phyloP scores from a whole-genome alignment of 2,888 invertebrate genomes.

The Frankliniella fusca region DNA sequence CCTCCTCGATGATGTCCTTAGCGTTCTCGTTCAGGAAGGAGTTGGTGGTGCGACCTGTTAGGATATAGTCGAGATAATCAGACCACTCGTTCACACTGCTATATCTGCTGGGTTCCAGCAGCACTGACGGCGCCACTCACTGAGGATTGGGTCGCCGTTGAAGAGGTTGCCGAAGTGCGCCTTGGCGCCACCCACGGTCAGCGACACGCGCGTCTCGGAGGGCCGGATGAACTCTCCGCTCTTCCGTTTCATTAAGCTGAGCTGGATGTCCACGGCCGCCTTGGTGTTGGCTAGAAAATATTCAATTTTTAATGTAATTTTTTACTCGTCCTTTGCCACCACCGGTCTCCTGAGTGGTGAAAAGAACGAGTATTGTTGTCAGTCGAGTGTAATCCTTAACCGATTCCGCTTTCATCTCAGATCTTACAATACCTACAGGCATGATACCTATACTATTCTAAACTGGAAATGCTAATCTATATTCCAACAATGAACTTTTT shows the following conservation, averaged over 20 bases:
- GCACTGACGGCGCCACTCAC: constrained; percentile 43
- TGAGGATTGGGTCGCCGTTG: constrained; percentile 61
- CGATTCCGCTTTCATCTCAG: too few relatives aligned
- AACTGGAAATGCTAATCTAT: too few relatives aligned
- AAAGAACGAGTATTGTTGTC: too few relatives aligned
- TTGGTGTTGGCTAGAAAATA: constrained; percentile 56
- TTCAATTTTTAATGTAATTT: too few relatives aligned
- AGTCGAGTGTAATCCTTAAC: too few relatives aligned
- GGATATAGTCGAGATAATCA: background rate
- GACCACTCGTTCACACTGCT: too few relatives aligned
- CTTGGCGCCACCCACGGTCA: constrained; percentile 58
- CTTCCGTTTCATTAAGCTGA: constrained; percentile 54
- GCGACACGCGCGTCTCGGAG: constrained; percentile 59
- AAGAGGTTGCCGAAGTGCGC: constrained; percentile 64
- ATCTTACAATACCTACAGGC: too few relatives aligned
- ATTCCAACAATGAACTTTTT: too few relatives aligned
- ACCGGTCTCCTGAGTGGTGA: too few relatives aligned
- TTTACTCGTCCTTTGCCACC: too few relatives aligned
- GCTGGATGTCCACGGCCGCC: constrained; percentile 61
- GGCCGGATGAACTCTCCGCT: constrained; percentile 59
- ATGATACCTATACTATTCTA: too few relatives aligned
- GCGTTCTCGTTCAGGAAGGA: constrained; percentile 42
- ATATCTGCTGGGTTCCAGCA: background rate
- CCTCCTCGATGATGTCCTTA: constrained; percentile 41
- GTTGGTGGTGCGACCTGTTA: constrained; percentile 40